Base-by-base conservation (phyloP, 2,797 vertebrate genomes). In the Periophthalmus magnuspinnatus region DNA sequence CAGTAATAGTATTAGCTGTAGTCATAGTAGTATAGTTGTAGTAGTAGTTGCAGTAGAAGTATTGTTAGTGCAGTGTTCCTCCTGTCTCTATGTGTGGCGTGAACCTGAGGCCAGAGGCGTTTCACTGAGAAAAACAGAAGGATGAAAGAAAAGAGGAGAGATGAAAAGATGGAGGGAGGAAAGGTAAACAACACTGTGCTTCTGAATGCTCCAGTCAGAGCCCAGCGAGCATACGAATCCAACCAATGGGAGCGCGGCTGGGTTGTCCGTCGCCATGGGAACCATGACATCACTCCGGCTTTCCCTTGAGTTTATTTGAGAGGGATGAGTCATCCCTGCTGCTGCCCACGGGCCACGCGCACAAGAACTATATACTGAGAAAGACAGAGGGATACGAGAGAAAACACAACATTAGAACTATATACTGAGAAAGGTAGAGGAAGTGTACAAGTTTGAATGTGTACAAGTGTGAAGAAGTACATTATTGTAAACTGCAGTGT, bases 271-370 rank as follows among this genome's bases (percentile, higher is more conserved):
- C 86, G 86, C 93, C 78, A 89, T 92, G 91, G 89, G 84, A 90
- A 93, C 93, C 67, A 79, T 93, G 90, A 92, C 93, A 89, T 94
- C 92, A 92, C 71, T 33, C 76, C 74, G 84, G 77, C 83, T 89
- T 73, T 88, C 79, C 72, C 75, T 69, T 56, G 24, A 80, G 70
- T 81, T 66, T 85, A 66, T 77, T 60, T 72, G 33, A 70, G 75
- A 66, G 72, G 70, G 84, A 89, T 92, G 90, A 93, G 82, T 93
- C 91, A 93, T 74, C 82, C 28, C 54, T 6, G 65, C 82, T 79
- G 38, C 56, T 2, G 65, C 81, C 72, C 57, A 71, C 75, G 9
- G 1, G 14, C 33, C 55, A 32, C 22, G 33, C 19, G 13, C 17
- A 61, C 17, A 9, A 10, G 58, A 34, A 34, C 34, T 5, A 34